A percentile compares a stretch with the other conserved stretches of the same genome.
Conservation (phyloP, 2,113 vertebrate species). For the Ceuthmochares aereus region DNA sequence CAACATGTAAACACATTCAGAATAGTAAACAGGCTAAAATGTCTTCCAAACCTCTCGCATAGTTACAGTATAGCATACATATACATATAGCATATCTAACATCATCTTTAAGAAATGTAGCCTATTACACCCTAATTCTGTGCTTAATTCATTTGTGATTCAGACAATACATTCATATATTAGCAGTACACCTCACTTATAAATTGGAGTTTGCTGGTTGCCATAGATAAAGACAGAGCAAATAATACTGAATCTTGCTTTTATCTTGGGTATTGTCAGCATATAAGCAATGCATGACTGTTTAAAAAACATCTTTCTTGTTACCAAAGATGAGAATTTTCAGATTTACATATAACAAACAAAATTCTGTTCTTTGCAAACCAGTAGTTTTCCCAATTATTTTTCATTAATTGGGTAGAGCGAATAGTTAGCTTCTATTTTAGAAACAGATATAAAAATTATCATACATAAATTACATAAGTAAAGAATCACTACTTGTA, state of each 20-base stretch:
- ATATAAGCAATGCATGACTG: neutral
- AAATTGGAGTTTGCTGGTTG: slow-evolving; percentile 50
- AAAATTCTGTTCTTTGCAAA: slow-evolving; percentile 45
- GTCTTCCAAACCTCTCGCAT: slow-evolving; percentile 33
- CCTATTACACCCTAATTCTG: slow-evolving; percentile 62
- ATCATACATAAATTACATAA: slow-evolving; percentile 39
- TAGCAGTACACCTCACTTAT: slow-evolving; percentile 7
- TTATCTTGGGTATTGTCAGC: slow-evolving; percentile 11
- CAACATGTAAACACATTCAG: slow-evolving; percentile 77
- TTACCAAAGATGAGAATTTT: slow-evolving; percentile 37
- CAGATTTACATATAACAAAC: slow-evolving; percentile 55
- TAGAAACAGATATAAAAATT: slow-evolving; percentile 41
- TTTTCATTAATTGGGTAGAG: slow-evolving; percentile 19
- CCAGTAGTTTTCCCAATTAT: neutral
- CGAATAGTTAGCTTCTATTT: slow-evolving; percentile 55
- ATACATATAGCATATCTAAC: neutral
- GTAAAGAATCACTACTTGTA: slow-evolving; percentile 4
- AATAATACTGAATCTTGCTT: slow-evolving; percentile 17
- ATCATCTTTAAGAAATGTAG: slow-evolving; percentile 47
- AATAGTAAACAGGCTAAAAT: slow-evolving; percentile 66
- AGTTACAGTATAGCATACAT: slow-evolving; percentile 7
- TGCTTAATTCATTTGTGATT: slow-evolving; percentile 74
- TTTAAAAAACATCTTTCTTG: neutral
- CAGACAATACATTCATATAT: slow-evolving; percentile 78
- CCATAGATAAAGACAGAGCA: slow-evolving; percentile 3